Base-by-base conservation (phyloP, 1,140 invertebrate genomes). In the Dinothrombium tinctorium region DNA sequence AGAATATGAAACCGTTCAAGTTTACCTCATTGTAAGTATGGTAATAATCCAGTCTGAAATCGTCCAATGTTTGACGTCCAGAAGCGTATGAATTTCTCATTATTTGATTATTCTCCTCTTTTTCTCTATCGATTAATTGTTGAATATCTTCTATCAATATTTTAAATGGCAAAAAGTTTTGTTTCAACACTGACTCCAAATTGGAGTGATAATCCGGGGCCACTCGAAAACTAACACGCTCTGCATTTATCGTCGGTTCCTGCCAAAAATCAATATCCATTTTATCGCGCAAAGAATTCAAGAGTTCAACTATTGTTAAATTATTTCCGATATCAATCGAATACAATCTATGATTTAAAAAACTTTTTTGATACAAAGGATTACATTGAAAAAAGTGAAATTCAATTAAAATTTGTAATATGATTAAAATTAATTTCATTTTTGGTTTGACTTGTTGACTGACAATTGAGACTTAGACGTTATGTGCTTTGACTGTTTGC, bases 11-110 rank as follows among this genome's bases (percentile, higher is more conserved):
- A 14, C 17, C 12, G 4, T 32, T 14, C 12, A 8, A 7, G 17
- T 32, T 37, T 23, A 37, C 35, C 35, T 37, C 35, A 20, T 20
- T 21, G 22, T 37, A 21, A 21, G 35, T 37, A n/a, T 37, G 35
- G 1, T 37, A 37, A 37, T 21, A 37, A n/a, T 37, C 35, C n/a
- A 37, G n/a, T 12, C 22, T 11, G 15, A 37, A 37, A 5, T 37
- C 35, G n/a, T 11, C 5, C 19, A 17, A 20, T 20, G 17, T 9
- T 4, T n/a, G 19, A 20, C 35, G 19, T 7, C 35, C 35, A 1
- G 35, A 17, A n/a, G 22, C 4, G 19, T 37, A 37, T 12, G 19
- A 15, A 23, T 20, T 21, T 17, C 22, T 23, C 4, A 11, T 12
- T 5, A 14, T 15, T 15, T 14, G n/a, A 12, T 32, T 12, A 17